Evolutionary conservation across 2,797 vertebrate species (phyloP).

Genomic region (Falco cherrug): DNA sequence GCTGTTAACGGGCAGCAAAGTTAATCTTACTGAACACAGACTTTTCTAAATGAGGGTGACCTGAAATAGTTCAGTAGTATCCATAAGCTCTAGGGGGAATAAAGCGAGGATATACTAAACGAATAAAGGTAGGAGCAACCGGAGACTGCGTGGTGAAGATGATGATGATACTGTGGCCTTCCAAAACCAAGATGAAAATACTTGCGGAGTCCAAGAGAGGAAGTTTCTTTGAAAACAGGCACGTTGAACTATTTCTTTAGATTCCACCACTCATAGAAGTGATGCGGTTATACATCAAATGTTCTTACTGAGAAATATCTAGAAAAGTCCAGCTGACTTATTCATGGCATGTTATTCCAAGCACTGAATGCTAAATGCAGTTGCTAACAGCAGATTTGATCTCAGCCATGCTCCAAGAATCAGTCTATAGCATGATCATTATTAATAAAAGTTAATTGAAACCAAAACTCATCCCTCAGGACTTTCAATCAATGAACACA

Average conservation of each 20-base stretch:
- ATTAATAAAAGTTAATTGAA: slow-evolving; percentile 54
- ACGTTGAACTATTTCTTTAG: background rate
- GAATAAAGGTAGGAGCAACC: background rate
- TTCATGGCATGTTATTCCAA: background rate
- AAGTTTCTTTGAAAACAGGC: background rate
- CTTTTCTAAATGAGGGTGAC: background rate
- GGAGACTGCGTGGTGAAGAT: background rate
- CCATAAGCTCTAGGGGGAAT: background rate
- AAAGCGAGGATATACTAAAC: background rate
- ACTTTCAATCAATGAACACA: background rate
- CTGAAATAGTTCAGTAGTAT: background rate
- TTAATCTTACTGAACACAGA: slow-evolving; percentile 27
- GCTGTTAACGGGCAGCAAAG: slow-evolving; percentile 17
- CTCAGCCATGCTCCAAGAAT: background rate
- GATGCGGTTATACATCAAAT: background rate
- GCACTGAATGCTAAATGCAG: background rate
- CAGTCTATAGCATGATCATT: background rate
- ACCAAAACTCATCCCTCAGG: background rate
- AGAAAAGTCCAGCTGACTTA: background rate
- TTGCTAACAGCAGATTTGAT: background rate
- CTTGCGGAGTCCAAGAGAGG: background rate
- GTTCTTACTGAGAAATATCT: background rate
- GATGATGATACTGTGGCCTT: background rate
- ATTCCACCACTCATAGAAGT: background rate
- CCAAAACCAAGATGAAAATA: background rate